phyloP scores from a whole-genome alignment of 2,888 invertebrate species.

The Drosophila nr. fundita region DNA sequence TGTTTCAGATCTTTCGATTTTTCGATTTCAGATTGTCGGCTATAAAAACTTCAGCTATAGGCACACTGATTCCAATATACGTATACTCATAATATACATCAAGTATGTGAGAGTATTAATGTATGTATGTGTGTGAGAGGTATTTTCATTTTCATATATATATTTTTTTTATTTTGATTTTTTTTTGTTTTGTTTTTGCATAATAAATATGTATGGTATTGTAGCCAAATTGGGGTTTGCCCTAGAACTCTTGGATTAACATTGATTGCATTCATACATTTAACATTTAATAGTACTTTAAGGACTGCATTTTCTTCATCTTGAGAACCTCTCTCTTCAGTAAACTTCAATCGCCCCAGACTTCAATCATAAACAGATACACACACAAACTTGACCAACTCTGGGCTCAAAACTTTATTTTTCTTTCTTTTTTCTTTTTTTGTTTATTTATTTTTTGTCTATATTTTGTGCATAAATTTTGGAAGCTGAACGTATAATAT shows the following conservation, averaged over 20 bases:
- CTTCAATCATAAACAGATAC: conserved; percentile 28
- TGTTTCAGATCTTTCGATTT: not conserved
- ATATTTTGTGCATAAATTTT: conserved; percentile 3
- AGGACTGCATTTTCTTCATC: conserved; percentile 7
- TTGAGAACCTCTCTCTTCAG: not conserved
- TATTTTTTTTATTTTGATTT: not conserved
- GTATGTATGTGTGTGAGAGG: conserved; percentile 34
- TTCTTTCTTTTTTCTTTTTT: conserved; percentile 3
- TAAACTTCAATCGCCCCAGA: conserved; percentile 1
- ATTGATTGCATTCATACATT: conserved; percentile 47
- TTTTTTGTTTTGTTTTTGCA: not conserved
- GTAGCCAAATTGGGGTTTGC: conserved; percentile 40
- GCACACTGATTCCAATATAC: conserved; percentile 18
- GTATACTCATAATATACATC: conserved; percentile 11
- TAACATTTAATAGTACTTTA: conserved; percentile 36
- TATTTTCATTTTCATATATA: conserved; percentile 20
- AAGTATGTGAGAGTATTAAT: conserved; percentile 6
- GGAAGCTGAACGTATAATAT: conserved; percentile 51
- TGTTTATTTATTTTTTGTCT: conserved; percentile 2
- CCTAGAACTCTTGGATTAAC: conserved; percentile 39
- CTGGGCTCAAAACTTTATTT: conserved; percentile 31
- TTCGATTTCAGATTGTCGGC: not conserved
- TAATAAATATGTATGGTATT: conserved; percentile 41
- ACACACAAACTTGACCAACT: conserved; percentile 49
- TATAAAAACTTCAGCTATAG: conserved; percentile 29